phyloP scores from a whole-genome alignment of 2,113 vertebrate genomes.

The Ursus arctos region DNA sequence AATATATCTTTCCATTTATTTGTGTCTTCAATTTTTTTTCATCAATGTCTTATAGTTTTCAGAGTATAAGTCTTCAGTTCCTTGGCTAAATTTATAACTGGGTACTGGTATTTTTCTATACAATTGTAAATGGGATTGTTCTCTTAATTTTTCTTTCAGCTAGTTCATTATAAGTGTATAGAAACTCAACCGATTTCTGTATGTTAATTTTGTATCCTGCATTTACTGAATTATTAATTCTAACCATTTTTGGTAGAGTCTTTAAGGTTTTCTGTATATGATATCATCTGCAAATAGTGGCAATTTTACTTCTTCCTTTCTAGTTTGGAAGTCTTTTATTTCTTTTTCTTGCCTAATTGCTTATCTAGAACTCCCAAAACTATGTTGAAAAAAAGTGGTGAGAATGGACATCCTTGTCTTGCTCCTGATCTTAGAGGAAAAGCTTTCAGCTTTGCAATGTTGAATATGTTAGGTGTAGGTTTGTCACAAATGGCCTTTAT shows the following conservation, averaged over 20 bases:
- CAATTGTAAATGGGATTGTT: background rate
- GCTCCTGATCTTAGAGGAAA: background rate
- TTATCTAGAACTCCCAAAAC: background rate
- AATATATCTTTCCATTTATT: background rate
- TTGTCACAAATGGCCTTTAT: background rate
- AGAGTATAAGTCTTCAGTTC: background rate
- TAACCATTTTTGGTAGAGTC: background rate
- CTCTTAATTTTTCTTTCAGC: background rate
- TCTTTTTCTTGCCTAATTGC: background rate
- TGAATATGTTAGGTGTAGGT: background rate
- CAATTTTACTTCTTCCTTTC: background rate
- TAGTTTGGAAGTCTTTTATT: background rate
- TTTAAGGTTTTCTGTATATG: background rate
- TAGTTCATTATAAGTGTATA: background rate
- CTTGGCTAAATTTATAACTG: background rate
- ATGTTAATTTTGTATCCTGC: background rate
- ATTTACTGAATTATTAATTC: background rate
- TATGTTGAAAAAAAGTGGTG: background rate
- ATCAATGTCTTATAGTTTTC: background rate
- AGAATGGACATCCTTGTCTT: background rate
- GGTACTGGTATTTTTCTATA: background rate
- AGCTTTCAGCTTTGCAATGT: background rate
- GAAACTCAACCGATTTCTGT: background rate
- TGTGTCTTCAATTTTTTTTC: background rate
- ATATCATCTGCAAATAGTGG: background rate